Base-by-base conservation (phyloP, 2,888 invertebrate species). In the Euplagia quadripunctaria region DNA sequence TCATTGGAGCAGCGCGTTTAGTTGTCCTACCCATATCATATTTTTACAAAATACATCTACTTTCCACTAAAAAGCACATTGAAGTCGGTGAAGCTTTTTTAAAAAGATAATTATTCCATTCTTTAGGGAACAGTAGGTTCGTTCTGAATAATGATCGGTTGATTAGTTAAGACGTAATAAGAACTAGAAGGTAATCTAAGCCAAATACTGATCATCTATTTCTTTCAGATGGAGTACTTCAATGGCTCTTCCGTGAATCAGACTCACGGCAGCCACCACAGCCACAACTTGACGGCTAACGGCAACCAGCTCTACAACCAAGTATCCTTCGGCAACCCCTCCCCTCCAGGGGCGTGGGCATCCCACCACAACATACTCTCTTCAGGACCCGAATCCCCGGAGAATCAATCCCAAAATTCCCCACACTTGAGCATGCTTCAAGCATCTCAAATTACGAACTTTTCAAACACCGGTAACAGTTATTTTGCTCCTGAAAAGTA, bases 401-500 rank as follows among this genome's bases (percentile, higher is more conserved):
- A 96, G 67, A 94, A 94, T 85, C 96, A 96, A 68, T 87, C 94
- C 65, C 95, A 95, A 66, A 95, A 95, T 79, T 90, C 94, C 52
- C 92, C 95, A 9, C 96, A 96, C 77, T 82, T 96, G 52, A 94
- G 94, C 87, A 96, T 95, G 96, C 92, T 96, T 0, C 96, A 96
- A 86, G 96, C 96, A 0, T 94, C 95, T 0, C 96, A 96, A 84
- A 95, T 96, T 85, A 85, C 96, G 90, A 91, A 96, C 94, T 91
- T 96, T 93, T 88, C 96, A 78, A 90, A 96, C 90, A 80, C 96
- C 2, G 92, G 94, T 9, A 94, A 96, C 84, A 94, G 95, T 84
- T 96, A 96, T 80, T 96, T 96, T 79, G 95, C 96, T 14, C 95
- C 96, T 6, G 96, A 96, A 79, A 96, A 96, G 76, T 96, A 96